phyloP scores from a whole-genome alignment of 2,888 invertebrate species.

The Mylabris sibirica region DNA sequence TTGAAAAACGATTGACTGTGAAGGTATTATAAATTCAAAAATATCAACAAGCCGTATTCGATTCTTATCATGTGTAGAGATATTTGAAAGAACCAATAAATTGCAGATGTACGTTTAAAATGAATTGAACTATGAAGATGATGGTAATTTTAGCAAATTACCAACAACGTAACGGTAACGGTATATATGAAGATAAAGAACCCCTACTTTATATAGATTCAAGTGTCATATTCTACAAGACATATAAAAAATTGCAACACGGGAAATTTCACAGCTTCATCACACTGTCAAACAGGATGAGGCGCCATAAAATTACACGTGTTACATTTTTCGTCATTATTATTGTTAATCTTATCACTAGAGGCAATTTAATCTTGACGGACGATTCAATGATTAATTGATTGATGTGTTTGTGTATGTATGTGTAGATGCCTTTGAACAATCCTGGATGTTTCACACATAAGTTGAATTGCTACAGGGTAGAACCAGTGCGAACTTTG shows the following conservation, averaged over 20 bases:
- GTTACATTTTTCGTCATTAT: background rate
- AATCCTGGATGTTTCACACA: background rate
- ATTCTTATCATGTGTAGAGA: no score
- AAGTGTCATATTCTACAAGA: background rate
- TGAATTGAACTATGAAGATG: background rate
- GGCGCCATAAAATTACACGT: background rate
- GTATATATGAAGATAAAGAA: background rate
- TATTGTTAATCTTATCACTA: background rate
- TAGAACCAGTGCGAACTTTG: background rate
- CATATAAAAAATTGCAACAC: background rate
- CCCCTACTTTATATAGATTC: slow-evolving; percentile 4
- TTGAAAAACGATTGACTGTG: background rate
- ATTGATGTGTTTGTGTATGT: background rate
- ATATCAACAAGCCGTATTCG: background rate
- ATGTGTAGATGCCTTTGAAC: no score
- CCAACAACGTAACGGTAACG: background rate
- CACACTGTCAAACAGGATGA: background rate
- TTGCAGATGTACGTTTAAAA: background rate
- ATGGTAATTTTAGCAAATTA: background rate
- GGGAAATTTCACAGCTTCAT: background rate
- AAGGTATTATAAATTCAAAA: background rate
- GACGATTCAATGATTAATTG: background rate
- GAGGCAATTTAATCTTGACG: no score
- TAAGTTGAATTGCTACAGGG: background rate
- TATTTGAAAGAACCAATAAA: background rate